phyloP scores from a whole-genome alignment of 2,888 invertebrate genomes.

The Timandra comae region DNA sequence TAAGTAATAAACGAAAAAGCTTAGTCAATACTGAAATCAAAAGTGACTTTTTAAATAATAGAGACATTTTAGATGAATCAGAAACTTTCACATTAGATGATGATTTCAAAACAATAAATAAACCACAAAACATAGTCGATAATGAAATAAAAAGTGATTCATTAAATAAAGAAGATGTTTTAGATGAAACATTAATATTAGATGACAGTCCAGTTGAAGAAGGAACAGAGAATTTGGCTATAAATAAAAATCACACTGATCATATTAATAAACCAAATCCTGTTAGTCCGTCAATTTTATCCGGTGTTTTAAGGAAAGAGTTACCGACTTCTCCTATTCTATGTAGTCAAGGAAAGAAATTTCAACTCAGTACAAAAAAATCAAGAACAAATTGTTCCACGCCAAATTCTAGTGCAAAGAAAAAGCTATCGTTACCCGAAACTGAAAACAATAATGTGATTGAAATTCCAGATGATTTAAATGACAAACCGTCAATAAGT shows the following conservation, averaged over 20 bases:
- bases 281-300: constrained; percentile 57
- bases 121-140: too few relatives aligned
- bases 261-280: constrained; percentile 20
- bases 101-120: too few relatives aligned
- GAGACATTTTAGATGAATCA: too few relatives aligned
- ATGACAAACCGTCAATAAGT: constrained; percentile 20
- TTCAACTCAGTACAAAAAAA: constrained; percentile 40
- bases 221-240: too few relatives aligned
- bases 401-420: constrained; percentile 29
- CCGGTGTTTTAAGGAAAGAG: constrained; percentile 34
- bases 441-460: constrained; percentile 18
- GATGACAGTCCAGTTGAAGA: too few relatives aligned
- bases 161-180: too few relatives aligned
- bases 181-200: too few relatives aligned
- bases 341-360: constrained; percentile 45
- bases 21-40: too few relatives aligned
- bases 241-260: background rate
- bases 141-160: too few relatives aligned
- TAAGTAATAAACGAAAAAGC: too few relatives aligned
- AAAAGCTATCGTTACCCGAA: constrained; percentile 30
- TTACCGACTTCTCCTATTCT: constrained; percentile 53
- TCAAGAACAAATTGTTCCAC: constrained; percentile 31
- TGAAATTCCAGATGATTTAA: constrained; percentile 12
- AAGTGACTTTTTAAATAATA: too few relatives aligned
- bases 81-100: too few relatives aligned